These are phyloP conservation scores for Teleogryllus occipitalis DNA, from an alignment of 1,140 invertebrate species.

Conservation along the genomic window DNA sequence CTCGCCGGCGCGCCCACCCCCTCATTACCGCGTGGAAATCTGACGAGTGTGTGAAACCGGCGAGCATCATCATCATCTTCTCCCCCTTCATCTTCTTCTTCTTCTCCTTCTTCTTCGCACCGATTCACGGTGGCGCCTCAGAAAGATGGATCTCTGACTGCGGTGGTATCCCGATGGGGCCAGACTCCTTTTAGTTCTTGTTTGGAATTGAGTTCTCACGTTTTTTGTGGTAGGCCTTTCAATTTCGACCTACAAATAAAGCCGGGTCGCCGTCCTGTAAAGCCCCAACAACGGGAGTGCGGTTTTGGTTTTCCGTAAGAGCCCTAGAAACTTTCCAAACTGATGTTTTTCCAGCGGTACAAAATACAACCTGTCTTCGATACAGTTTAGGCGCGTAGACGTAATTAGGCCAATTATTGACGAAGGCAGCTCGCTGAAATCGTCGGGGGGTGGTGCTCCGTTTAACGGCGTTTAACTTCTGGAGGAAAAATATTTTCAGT, in stretches of 20 bases:
- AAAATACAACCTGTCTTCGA: not conserved
- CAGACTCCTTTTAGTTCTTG: not conserved
- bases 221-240: not conserved
- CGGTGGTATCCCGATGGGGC: not conserved
- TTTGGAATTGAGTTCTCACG: not conserved
- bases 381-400: not conserved
- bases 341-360: not conserved
- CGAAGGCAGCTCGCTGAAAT: not conserved
- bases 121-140: not conserved
- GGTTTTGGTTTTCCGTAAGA: not conserved
- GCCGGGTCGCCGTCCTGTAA: not conserved
- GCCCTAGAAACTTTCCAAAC: not conserved
- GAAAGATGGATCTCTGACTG: not conserved
- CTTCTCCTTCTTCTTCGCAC: not conserved
- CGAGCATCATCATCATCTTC: not conserved
- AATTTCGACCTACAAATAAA: not conserved
- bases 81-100: not conserved
- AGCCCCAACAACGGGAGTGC: not conserved
- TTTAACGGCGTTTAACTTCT: not conserved
- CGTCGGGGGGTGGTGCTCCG: too few species aligned
- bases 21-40: not conserved
- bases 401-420: not conserved
- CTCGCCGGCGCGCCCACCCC: not conserved
- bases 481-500: not conserved
- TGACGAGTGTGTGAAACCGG: not conserved